These are phyloP conservation scores for Ennomos erosarius DNA, from an alignment of 2,888 invertebrate species.

Conservation along the genomic window DNA sequence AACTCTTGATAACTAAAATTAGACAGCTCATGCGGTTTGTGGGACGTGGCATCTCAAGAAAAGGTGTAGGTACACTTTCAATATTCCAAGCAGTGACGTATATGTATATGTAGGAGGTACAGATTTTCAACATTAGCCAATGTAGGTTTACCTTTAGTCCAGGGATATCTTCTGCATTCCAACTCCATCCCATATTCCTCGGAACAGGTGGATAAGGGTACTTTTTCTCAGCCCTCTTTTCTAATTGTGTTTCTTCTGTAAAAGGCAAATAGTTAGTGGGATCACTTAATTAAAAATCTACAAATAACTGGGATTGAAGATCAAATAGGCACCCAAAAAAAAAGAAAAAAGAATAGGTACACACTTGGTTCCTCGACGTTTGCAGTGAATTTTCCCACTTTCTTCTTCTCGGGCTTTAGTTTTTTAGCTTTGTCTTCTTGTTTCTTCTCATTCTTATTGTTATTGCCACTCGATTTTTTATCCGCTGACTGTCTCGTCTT, in stretches of 20 bases:
- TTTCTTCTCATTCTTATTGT: conserved; percentile 50
- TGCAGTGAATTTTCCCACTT: conserved; percentile 63
- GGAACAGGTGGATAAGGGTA: conserved; percentile 73
- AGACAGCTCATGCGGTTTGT: too few relatives aligned
- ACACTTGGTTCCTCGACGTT: conserved; percentile 53
- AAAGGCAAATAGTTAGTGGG: conserved; percentile 10
- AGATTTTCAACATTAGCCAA: too few relatives aligned
- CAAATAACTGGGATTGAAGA: too few relatives aligned
- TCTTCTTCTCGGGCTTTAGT: conserved; percentile 49
- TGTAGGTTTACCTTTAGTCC: conserved; percentile 66
- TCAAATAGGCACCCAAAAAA: too few relatives aligned
- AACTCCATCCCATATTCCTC: conserved; percentile 78
- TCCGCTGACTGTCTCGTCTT: conserved; percentile 32
- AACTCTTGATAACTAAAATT: too few relatives aligned
- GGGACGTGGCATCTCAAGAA: too few relatives aligned
- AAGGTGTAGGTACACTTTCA: too few relatives aligned
- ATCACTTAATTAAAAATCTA: conserved; percentile 1
- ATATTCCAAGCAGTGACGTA: too few relatives aligned
- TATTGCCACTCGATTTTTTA: conserved; percentile 39
- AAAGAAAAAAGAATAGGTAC: conserved; percentile 37
- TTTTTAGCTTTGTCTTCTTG: conserved; percentile 25
- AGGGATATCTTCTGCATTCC: conserved; percentile 75
- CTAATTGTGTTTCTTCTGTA: conserved; percentile 48
- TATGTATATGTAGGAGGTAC: too few relatives aligned
- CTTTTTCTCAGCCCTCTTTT: conserved; percentile 53